Conservation (phyloP, 2,113 vertebrate genomes). For the Noturus placidus region DNA sequence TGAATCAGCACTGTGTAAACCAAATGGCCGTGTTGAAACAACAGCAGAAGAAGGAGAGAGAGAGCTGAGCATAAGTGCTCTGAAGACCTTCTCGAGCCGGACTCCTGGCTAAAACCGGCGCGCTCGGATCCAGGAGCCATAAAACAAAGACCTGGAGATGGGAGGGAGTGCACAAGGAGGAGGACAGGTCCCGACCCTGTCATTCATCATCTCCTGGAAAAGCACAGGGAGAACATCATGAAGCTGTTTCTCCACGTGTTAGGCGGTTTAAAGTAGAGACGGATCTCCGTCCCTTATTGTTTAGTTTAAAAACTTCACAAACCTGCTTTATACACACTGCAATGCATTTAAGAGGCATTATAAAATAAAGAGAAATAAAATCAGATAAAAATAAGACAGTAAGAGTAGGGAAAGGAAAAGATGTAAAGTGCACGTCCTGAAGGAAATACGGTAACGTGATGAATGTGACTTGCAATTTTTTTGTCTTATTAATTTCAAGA, state of each 20-base stretch:
- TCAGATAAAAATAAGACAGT: background rate
- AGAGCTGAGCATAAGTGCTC: background rate
- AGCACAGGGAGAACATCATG: background rate
- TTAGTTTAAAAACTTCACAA: background rate
- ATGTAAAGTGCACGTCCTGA: background rate
- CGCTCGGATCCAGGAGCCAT: background rate
- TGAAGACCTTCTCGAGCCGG: background rate
- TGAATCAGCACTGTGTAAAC: conserved; percentile 1
- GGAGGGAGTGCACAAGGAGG: no score
- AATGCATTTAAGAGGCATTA: background rate
- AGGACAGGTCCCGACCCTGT: background rate
- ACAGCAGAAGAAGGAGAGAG: background rate
- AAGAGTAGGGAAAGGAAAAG: background rate
- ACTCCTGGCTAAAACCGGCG: background rate
- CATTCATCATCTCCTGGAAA: background rate
- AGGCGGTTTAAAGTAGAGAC: background rate
- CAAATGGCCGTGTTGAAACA: background rate
- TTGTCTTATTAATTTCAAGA: background rate
- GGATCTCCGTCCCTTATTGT: background rate
- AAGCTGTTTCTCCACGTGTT: background rate
- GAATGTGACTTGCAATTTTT: background rate
- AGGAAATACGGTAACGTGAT: background rate
- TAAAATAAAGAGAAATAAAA: background rate
- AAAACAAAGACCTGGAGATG: background rate
- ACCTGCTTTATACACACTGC: background rate